Conservation (phyloP, 2,888 invertebrate genomes). For the Camptogramma bilineatum region DNA sequence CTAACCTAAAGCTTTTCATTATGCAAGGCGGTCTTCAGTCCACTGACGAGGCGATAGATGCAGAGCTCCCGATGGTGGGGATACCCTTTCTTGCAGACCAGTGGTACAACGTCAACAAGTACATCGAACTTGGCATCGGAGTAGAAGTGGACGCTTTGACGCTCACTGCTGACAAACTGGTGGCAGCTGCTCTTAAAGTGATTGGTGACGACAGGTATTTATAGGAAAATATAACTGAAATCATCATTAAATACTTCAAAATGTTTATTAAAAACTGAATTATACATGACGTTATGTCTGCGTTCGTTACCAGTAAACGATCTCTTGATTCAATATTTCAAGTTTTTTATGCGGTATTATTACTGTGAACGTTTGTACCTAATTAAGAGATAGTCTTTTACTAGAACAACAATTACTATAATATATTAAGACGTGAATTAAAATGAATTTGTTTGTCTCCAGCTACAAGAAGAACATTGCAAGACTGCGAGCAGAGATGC, state of each 20-base stretch:
- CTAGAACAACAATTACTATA: too few relatives aligned
- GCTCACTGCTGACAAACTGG: constrained; percentile 41
- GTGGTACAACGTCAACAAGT: constrained; percentile 47
- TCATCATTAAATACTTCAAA: too few relatives aligned
- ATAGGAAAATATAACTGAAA: too few relatives aligned
- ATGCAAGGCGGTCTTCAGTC: constrained; percentile 72
- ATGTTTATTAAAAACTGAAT: too few relatives aligned
- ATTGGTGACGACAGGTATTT: constrained; percentile 41
- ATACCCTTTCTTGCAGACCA: constrained; percentile 69
- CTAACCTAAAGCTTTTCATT: constrained; percentile 68
- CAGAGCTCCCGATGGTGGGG: constrained; percentile 61
- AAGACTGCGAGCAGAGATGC: constrained; percentile 40
- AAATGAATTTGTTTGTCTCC: constrained; percentile 3
- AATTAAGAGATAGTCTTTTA: too few relatives aligned
- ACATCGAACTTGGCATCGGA: constrained; percentile 47
- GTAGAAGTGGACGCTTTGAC: constrained; percentile 40
- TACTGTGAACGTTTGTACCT: too few relatives aligned
- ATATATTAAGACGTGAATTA: too few relatives aligned
- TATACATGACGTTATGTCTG: too few relatives aligned
- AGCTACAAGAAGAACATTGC: constrained; percentile 40
- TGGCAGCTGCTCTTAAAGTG: constrained; percentile 43
- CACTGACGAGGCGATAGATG: constrained; percentile 65
- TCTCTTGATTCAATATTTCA: too few relatives aligned
- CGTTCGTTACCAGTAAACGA: too few relatives aligned
- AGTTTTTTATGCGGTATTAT: too few relatives aligned